Evolutionary conservation across 2,113 vertebrate genomes (phyloP).

Genomic region (Romanogobio albipinnatus): DNA sequence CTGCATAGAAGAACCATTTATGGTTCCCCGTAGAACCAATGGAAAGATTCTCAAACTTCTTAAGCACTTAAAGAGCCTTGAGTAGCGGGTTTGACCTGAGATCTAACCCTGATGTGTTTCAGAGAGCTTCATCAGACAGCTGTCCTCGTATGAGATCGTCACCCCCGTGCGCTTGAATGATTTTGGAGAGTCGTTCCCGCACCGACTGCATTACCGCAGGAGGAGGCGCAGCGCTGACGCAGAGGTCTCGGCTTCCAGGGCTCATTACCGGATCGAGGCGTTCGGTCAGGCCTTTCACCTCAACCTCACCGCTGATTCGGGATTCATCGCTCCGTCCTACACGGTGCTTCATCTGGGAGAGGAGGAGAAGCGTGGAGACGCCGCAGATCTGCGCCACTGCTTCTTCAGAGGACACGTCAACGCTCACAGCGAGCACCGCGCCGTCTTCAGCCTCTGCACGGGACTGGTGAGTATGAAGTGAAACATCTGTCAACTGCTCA

Average conservation of each 20-base stretch:
- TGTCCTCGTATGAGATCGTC: slow-evolving; percentile 91
- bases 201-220: slow-evolving; percentile 81
- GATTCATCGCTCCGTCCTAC: slow-evolving; percentile 85
- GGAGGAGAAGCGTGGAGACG: slow-evolving; percentile 50
- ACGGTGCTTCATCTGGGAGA: slow-evolving; percentile 82
- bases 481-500: not conserved
- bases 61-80: too few species aligned
- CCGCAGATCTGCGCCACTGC: slow-evolving; percentile 85
- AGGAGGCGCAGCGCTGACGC: slow-evolving; percentile 80
- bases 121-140: slow-evolving; percentile 86
- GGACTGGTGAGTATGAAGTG: slow-evolving; percentile 86
- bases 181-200: slow-evolving; percentile 88
- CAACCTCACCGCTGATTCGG: slow-evolving; percentile 88
- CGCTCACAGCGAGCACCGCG: slow-evolving; percentile 72
- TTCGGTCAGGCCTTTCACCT: slow-evolving; percentile 91
- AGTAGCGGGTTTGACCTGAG: not conserved
- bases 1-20: too few species aligned
- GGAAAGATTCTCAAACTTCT: too few species aligned
- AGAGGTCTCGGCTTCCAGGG: slow-evolving; percentile 68
- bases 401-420: slow-evolving; percentile 96
- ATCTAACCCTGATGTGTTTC: slow-evolving; percentile 40
- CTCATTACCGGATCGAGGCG: slow-evolving; percentile 86
- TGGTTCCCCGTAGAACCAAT: too few species aligned
- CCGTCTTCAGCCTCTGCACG: slow-evolving; percentile 91
- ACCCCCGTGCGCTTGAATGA: slow-evolving; percentile 90